A percentile compares a stretch with the other conserved stretches of the same genome.
phyloP scores from a whole-genome alignment of 1,140 invertebrate species.

The Caenorhabditis brenneri region DNA sequence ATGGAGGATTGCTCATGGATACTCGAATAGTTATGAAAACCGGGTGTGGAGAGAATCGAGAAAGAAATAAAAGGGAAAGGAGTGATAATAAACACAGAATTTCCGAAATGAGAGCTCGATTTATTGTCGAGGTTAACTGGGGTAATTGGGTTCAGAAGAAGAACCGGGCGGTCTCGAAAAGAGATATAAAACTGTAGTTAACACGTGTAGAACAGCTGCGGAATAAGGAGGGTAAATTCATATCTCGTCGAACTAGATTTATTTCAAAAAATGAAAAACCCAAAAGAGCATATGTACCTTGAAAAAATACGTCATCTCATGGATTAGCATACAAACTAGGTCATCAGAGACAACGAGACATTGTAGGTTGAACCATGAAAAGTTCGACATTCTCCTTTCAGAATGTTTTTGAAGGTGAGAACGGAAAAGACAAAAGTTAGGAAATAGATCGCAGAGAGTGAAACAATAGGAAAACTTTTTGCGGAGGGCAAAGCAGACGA shows the following conservation, averaged over 20 bases:
- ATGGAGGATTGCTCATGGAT: neutral
- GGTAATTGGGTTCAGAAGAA: neutral
- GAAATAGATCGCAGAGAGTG: constrained; percentile 16
- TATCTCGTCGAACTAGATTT: neutral
- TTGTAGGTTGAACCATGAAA: too few relatives aligned
- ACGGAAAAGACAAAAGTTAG: neutral
- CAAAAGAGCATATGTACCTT: neutral
- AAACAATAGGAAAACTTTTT: constrained; percentile 10
- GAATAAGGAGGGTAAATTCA: neutral
- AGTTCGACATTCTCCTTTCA: neutral
- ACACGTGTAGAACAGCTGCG: constrained; percentile 11
- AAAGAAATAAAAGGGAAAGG: neutral
- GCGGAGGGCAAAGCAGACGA: neutral
- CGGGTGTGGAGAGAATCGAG: neutral
- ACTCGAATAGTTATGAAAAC: neutral
- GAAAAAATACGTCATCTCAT: neutral
- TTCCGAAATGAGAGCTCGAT: neutral
- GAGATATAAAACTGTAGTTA: constrained; percentile 19
- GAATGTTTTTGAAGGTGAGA: neutral
- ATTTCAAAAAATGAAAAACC: neutral
- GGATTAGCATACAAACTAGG: neutral
- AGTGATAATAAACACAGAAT: neutral
- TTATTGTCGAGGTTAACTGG: neutral
- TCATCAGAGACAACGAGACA: neutral
- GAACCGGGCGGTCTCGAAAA: neutral